Percentiles rank a stretch among this genome's conserved stretches.
phyloP scores from a whole-genome alignment of 2,113 vertebrate species.

The Scolopax mira region DNA sequence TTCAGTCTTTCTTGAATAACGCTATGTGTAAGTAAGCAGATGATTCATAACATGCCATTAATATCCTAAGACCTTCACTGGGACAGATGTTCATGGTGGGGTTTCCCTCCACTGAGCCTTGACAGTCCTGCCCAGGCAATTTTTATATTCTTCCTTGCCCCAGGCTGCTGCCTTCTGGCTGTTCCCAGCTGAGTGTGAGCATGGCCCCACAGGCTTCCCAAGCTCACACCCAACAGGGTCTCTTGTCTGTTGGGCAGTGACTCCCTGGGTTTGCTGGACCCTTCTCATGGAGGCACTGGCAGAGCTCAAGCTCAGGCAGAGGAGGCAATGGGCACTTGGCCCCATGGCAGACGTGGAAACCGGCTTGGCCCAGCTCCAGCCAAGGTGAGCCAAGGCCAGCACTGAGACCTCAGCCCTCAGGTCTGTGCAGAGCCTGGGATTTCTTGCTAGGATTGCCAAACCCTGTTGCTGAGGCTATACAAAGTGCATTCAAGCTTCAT shows the following conservation, averaged over 20 bases:
- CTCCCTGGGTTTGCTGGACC: neutral
- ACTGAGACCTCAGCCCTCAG: rapidly evolving
- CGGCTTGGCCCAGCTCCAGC: neutral
- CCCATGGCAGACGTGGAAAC: neutral
- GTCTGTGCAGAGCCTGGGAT: neutral
- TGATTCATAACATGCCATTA: neutral
- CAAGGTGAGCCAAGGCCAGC: neutral
- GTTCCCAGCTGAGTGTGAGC: rapidly evolving
- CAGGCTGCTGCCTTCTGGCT: neutral
- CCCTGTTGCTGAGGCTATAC: neutral
- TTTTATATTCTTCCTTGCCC: neutral
- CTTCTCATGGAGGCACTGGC: rapidly evolving
- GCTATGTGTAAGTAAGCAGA: rapidly evolving
- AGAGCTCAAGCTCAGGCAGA: neutral
- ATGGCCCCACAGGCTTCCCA: neutral
- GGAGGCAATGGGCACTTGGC: too few species aligned
- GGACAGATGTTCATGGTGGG: rapidly evolving
- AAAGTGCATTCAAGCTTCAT: neutral
- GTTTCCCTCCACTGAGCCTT: neutral
- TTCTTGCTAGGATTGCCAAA: neutral
- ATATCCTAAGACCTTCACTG: neutral
- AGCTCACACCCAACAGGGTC: rapidly evolving
- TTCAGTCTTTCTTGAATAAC: neutral
- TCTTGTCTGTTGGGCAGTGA: rapidly evolving
- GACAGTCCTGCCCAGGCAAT: neutral